phyloP scores from a whole-genome alignment of 92 coral and sea anemone species.

The Epizoanthus ramosus region DNA sequence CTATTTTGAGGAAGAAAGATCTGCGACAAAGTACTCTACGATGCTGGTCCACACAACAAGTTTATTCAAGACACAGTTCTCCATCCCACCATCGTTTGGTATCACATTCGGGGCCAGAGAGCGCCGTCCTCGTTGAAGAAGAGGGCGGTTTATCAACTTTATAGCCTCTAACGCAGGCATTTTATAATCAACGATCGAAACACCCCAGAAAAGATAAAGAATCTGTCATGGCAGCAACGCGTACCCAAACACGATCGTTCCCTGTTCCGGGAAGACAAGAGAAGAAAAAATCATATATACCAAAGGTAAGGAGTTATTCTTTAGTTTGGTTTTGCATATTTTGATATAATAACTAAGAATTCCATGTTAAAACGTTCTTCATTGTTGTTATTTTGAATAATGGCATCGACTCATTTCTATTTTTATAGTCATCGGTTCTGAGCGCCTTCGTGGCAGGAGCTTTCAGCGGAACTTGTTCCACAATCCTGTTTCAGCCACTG shows the following conservation, averaged over 20 bases:
- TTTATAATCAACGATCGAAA: background rate
- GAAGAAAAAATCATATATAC: too few species aligned
- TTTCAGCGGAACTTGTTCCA: constrained; percentile 95
- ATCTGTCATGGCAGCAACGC: background rate
- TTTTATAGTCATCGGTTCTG: constrained; percentile 66
- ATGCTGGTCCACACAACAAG: constrained; percentile 12
- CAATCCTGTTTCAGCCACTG: constrained; percentile 92
- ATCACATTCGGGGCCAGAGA: constrained; percentile 33
- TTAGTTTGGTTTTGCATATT: background rate
- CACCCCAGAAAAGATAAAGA: background rate
- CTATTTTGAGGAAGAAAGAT: background rate
- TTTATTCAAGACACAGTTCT: constrained; percentile 20
- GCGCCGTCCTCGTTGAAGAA: constrained; percentile 40
- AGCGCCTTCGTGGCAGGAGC: constrained; percentile 94
- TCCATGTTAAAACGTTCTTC: too few species aligned
- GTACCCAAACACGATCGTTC: too few species aligned
- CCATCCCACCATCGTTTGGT: constrained; percentile 1
- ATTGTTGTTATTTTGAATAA: background rate
- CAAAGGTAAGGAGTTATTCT: too few species aligned
- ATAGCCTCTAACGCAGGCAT: constrained; percentile 48
- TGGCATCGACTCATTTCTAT: background rate
- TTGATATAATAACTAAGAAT: background rate
- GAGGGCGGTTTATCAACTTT: constrained; percentile 31
- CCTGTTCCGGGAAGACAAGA: too few species aligned
- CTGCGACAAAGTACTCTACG: background rate